These are phyloP conservation scores for Myopa testacea DNA, from an alignment of 2,888 invertebrate species.

Conservation along the genomic window DNA sequence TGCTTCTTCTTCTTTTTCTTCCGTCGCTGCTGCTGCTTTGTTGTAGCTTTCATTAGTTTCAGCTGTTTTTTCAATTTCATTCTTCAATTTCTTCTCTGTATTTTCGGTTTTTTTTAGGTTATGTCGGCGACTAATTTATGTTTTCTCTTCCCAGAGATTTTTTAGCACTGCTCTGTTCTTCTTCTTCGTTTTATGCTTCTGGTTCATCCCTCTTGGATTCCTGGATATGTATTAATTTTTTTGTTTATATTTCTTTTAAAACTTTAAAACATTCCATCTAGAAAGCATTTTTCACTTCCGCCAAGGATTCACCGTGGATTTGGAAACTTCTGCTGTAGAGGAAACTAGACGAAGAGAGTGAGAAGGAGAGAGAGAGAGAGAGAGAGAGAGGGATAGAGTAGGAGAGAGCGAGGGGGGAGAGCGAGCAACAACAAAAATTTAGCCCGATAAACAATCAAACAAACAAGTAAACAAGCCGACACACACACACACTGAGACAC, in stretches of 20 bases:
- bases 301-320: background rate
- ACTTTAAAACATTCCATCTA: conserved; percentile 31
- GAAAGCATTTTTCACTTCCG: conserved; percentile 38
- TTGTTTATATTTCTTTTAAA: background rate
- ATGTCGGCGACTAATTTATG: background rate
- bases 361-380: no score
- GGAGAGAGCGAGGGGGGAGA: background rate
- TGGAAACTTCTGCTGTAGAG: no score
- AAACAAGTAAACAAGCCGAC: background rate
- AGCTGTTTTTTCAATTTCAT: background rate
- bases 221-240: background rate
- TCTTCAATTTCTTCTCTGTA: background rate
- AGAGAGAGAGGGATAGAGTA: background rate
- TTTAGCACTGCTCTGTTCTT: background rate
- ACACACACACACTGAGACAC: background rate
- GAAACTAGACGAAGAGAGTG: no score
- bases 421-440: background rate
- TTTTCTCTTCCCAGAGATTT: background rate
- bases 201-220: background rate
- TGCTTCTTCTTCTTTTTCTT: background rate
- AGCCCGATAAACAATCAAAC: background rate
- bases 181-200: background rate
- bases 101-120: background rate
- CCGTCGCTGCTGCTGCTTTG: background rate
- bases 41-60: background rate